These are phyloP conservation scores for Micrastur ruficollis DNA, from an alignment of 2,797 vertebrate species.

Conservation along the genomic window DNA sequence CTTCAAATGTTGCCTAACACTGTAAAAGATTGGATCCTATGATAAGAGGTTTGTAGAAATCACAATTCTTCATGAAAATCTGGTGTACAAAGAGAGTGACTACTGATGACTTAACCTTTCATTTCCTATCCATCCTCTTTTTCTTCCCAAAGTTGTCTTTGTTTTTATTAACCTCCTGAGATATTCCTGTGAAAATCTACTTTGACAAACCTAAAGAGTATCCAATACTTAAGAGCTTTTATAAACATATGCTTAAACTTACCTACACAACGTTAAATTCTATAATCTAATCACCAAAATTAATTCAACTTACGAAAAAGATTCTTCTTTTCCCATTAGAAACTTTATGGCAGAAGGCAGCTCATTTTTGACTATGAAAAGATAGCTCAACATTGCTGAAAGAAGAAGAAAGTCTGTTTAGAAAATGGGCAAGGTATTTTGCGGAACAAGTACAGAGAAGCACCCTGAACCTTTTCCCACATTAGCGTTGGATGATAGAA, in stretches of 20 bases:
- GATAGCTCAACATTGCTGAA: constrained; percentile 81
- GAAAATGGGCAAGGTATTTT: constrained; percentile 18
- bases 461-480: neutral
- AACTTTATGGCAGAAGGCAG: constrained; percentile 79
- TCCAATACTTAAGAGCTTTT: neutral
- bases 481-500: neutral
- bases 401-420: constrained; percentile 53
- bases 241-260: neutral
- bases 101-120: neutral
- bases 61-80: neutral
- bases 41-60: neutral
- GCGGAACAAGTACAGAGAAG: neutral
- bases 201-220: neutral
- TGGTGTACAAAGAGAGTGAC: neutral
- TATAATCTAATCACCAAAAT: neutral
- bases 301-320: constrained; percentile 72
- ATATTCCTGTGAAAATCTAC: neutral
- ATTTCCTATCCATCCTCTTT: neutral
- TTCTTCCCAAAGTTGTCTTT: neutral
- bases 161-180: neutral
- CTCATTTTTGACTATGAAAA: constrained; percentile 84
- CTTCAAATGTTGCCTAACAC: neutral
- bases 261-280: neutral
- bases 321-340: constrained; percentile 73
- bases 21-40: neutral